These are phyloP conservation scores for Chiridota heheva DNA, from an alignment of 35 echinoderm and acorn worm species.

Conservation along the genomic window DNA sequence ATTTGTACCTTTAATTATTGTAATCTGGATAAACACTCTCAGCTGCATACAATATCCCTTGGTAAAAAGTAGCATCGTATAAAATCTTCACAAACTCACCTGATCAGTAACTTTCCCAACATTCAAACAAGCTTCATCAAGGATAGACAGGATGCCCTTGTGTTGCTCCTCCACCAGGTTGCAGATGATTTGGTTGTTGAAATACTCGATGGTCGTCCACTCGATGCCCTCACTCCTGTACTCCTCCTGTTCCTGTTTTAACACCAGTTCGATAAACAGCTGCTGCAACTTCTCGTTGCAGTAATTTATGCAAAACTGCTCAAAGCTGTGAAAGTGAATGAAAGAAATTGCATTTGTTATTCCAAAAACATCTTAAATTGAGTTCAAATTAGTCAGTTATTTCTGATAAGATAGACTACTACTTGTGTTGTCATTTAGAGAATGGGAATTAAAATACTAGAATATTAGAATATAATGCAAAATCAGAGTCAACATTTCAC, in stretches of 20 bases:
- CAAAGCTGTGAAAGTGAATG: conserved; percentile 64
- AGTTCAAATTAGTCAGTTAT: too few species aligned
- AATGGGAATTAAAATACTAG: too few species aligned
- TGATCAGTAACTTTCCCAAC: conserved; percentile 92
- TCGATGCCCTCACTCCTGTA: conserved; percentile 97
- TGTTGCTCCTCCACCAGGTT: conserved; percentile 86
- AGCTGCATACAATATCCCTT: background rate
- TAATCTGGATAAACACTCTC: background rate
- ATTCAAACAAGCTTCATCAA: conserved; percentile 95
- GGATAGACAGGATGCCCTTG: conserved; percentile 87
- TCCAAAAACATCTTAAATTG: background rate
- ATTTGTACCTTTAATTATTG: background rate
- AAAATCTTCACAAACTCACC: conserved; percentile 25
- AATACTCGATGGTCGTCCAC: conserved; percentile 87
- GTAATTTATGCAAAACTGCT: conserved; percentile 99
- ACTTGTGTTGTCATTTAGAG: too few species aligned
- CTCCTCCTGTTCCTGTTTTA: conserved; percentile 99
- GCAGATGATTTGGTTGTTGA: conserved; percentile 98
- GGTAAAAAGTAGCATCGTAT: too few species aligned
- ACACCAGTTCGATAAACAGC: conserved; percentile 86
- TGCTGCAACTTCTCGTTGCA: conserved; percentile 99
- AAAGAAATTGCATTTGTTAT: background rate
- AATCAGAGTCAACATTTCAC: too few species aligned
- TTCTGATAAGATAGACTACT: too few species aligned
- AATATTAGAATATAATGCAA: too few species aligned